Evolutionary conservation across 64 coral and sea anemone species (phyloP), one percentile per base, ranked within the genome.

Genomic region (Actinia equina): DNA sequence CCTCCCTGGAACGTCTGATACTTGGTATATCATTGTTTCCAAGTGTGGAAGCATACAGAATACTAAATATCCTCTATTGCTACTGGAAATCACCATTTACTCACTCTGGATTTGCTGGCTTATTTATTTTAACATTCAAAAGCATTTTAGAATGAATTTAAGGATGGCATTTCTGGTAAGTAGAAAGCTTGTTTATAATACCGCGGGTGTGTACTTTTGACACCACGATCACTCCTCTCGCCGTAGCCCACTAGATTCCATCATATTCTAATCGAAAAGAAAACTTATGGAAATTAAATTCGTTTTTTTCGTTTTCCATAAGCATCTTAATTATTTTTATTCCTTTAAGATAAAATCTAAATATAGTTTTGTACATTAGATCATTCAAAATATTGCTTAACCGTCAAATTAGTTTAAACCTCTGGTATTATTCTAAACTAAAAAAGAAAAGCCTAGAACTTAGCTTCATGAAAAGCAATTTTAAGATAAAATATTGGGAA

Each of bases 341-440:
- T 42, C 14, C 10, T 74, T 25, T n/a, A 13, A 74, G n/a, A 14
- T 15, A 30, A 74, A 41, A 7, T 74, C 26, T 74, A 74, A 74
- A n/a, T 74, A 74, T 74, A 74, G 27, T 74, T 74, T 74, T 74
- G 69, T 41, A 30, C 69, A 74, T 74, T 30, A 74, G 69, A 41
- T 74, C 69, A 74, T 74, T 12, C 69, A 26, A 74, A 74, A 74
- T 30, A 30, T 30, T 9, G 11, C 13, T 41, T 41, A 74, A 8
- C 23, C 26, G 69, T 74, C 25, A 14, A 30, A 41, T 20, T 9
- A 65, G 19, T 74, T 30, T 25, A 41, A 41, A 26, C 25, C 15
- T 27, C 2, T 41, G 12, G 42, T 2, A 23, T 69, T 69, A 3
- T 74, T 27, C 41, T 74, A 10, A 11, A 74, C n/a, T n/a, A 27